Evolutionary conservation across 2,113 vertebrate species (phyloP).

Genomic region (Petroica traversi): DNA sequence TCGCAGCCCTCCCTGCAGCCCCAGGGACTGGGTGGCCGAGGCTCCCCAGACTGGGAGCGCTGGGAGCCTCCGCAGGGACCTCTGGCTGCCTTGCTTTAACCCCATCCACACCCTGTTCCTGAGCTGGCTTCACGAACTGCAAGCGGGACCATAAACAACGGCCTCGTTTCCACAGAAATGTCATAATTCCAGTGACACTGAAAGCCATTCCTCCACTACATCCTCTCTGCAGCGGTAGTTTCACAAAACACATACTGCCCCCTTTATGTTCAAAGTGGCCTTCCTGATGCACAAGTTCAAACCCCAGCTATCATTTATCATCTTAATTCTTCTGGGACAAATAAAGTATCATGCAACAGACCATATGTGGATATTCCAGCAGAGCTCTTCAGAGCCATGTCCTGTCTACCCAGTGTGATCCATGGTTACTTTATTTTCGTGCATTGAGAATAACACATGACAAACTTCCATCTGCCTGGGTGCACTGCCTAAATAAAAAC

Average conservation of each 20-base stretch:
- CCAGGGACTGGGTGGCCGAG: not conserved
- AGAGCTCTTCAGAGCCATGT: not conserved
- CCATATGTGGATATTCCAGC: slow-evolving; percentile 32
- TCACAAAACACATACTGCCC: not conserved
- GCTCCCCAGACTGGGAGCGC: not conserved
- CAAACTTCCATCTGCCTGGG: not conserved
- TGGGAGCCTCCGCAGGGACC: not conserved
- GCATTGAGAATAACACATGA: not conserved
- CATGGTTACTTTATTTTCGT: not conserved
- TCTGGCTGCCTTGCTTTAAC: not conserved
- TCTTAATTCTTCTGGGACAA: slow-evolving; percentile 29
- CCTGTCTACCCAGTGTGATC: not conserved
- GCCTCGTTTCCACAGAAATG: not conserved
- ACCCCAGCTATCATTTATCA: slow-evolving; percentile 36
- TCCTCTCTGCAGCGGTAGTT: not conserved
- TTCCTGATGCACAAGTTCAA: slow-evolving; percentile 48
- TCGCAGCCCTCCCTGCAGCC: not conserved
- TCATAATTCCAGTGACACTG: not conserved
- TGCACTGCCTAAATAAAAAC: not conserved
- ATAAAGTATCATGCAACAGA: slow-evolving; percentile 10
- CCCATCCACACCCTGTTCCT: not conserved
- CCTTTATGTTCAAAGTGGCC: slow-evolving; percentile 11
- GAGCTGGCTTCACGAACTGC: not conserved
- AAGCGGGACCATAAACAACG: not conserved
- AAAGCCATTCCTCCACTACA: not conserved